phyloP scores from a whole-genome alignment of 2,113 vertebrate genomes.

The Gadus chalcogrammus region DNA sequence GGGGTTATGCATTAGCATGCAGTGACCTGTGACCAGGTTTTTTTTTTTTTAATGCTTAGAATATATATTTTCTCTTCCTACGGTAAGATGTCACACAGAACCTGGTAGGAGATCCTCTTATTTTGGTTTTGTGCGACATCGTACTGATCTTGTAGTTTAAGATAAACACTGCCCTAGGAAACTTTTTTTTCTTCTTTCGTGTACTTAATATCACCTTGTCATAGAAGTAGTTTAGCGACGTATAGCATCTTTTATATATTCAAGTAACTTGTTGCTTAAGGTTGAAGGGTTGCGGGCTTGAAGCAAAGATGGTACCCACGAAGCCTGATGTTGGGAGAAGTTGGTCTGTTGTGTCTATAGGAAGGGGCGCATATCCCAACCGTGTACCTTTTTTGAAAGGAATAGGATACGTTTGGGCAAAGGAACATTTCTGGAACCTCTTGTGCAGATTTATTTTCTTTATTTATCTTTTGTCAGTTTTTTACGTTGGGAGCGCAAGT shows the following conservation, averaged over 20 bases:
- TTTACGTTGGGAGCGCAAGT: conserved; percentile 48
- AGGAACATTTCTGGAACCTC: conserved; percentile 41
- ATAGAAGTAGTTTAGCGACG: conserved; percentile 75
- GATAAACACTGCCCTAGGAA: conserved; percentile 79
- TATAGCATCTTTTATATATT: conserved; percentile 81
- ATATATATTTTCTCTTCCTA: conserved; percentile 50
- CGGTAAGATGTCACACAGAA: too few species aligned
- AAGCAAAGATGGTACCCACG: conserved; percentile 71
- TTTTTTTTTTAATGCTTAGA: conserved; percentile 59
- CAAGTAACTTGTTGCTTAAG: conserved; percentile 82
- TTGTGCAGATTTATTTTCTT: conserved; percentile 14
- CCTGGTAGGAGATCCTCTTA: conserved; percentile 41
- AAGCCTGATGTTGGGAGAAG: conserved; percentile 41
- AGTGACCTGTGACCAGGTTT: conserved; percentile 42
- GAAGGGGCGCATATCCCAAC: conserved; percentile 38
- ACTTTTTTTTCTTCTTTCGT: conserved; percentile 38
- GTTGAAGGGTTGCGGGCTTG: conserved; percentile 54
- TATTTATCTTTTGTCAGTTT: conserved; percentile 21
- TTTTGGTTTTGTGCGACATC: conserved; percentile 73
- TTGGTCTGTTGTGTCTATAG: conserved; percentile 12
- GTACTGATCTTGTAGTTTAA: conserved; percentile 72
- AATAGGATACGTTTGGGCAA: conserved; percentile 43
- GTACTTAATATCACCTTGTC: conserved; percentile 68
- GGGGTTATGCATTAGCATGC: conserved; percentile 63
- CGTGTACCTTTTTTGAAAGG: conserved; percentile 36